phyloP scores from a whole-genome alignment of 2,888 invertebrate genomes.

The Andrena hattorfiana region DNA sequence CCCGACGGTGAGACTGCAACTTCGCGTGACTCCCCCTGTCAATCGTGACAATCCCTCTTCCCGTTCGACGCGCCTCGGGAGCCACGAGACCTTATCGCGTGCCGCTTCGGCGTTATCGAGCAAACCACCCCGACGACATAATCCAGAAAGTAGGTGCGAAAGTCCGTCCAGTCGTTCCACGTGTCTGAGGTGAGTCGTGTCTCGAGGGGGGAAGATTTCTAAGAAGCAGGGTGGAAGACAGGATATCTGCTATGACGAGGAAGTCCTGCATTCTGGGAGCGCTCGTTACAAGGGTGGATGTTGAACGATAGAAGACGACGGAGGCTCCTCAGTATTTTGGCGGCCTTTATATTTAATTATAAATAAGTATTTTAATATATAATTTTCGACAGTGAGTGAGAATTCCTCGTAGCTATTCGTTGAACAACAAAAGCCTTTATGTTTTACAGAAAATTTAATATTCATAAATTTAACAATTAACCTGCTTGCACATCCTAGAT shows the following conservation, averaged over 20 bases:
- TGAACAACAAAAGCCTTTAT: background rate
- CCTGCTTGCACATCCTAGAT: background rate
- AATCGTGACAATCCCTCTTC: background rate
- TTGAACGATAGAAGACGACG: too few species aligned
- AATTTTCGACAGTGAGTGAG: too few species aligned
- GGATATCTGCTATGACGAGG: too few species aligned
- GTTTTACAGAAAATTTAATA: background rate
- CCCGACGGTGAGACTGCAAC: background rate
- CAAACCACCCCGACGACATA: background rate
- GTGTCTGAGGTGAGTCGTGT: background rate
- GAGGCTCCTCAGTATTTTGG: too few species aligned
- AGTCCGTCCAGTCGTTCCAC: background rate
- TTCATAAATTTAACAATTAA: background rate
- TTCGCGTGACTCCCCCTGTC: slow-evolving; percentile 6
- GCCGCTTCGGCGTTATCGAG: background rate
- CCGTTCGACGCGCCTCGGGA: slow-evolving; percentile 4
- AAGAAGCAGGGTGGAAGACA: too few species aligned
- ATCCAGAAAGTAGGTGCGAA: slow-evolving; percentile 2
- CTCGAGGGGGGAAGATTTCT: too few species aligned
- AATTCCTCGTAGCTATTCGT: background rate
- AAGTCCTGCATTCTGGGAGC: too few species aligned
- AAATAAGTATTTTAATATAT: too few species aligned
- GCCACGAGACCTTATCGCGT: slow-evolving; percentile 14
- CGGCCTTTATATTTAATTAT: too few species aligned
- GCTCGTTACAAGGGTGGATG: too few species aligned